Percentiles rank a stretch among this genome's conserved stretches.
Conservation (phyloP, 2,888 invertebrate genomes). For the Papilio gigon region DNA sequence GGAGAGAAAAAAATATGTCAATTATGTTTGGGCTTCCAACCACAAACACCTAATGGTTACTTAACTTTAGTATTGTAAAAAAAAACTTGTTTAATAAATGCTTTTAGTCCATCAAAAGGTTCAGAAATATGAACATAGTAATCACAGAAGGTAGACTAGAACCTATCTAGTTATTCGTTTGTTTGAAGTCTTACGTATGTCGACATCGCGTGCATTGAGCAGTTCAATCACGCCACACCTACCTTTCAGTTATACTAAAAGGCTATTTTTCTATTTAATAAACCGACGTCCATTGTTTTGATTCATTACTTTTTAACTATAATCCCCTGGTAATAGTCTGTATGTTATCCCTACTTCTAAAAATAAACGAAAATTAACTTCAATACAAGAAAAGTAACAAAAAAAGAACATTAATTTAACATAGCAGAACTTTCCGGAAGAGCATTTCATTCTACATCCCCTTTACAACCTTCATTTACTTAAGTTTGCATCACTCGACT, state of each 20-base stretch:
- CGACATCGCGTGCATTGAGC: conserved; percentile 59
- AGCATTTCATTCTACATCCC: conserved; percentile 38
- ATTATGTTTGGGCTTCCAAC: too few species aligned
- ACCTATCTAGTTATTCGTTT: conserved; percentile 39
- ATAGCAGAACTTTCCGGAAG: not conserved
- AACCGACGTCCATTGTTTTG: not conserved
- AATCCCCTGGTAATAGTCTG: not conserved
- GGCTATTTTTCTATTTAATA: conserved; percentile 18
- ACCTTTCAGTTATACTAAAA: conserved; percentile 48
- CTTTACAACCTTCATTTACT: conserved; percentile 49
- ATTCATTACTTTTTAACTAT: conserved; percentile 26
- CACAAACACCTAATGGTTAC: too few species aligned
- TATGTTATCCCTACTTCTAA: too few species aligned
- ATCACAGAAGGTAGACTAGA: conserved; percentile 1
- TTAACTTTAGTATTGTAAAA: too few species aligned
- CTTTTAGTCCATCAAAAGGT: too few species aligned
- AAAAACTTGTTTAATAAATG: too few species aligned
- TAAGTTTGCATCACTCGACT: conserved; percentile 44
- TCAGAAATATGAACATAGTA: conserved; percentile 20
- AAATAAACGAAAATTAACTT: not conserved
- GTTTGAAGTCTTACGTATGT: conserved; percentile 60
- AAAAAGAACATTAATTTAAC: not conserved
- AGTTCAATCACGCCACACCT: conserved; percentile 65
- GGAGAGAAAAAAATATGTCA: too few species aligned
- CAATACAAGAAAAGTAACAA: not conserved